These are phyloP conservation scores for Xiphias gladius DNA, from an alignment of 2,113 vertebrate species.

Conservation along the genomic window DNA sequence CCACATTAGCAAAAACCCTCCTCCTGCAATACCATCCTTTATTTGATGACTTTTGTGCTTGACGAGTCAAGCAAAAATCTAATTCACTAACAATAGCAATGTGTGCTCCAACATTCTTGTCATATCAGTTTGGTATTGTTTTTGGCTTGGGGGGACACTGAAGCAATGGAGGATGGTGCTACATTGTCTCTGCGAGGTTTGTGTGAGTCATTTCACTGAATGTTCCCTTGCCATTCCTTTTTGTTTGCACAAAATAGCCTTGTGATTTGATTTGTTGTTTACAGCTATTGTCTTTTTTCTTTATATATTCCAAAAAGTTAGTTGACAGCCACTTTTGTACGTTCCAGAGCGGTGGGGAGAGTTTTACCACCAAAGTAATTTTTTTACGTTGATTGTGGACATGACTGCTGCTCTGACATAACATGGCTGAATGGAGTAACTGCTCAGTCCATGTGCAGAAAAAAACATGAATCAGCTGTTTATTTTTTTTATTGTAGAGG, in stretches of 20 bases:
- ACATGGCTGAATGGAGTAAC: not conserved
- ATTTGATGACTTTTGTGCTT: not conserved
- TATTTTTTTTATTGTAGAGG: not conserved
- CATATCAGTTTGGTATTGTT: constrained; percentile 16
- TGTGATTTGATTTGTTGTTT: not conserved
- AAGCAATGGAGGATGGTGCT: constrained; percentile 10
- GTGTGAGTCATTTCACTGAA: not conserved
- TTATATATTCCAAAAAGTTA: not conserved
- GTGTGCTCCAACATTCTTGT: constrained; percentile 7
- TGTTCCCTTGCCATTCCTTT: not conserved
- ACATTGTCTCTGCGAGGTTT: constrained; percentile 32
- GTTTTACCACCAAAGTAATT: not conserved
- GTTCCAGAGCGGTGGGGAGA: not conserved
- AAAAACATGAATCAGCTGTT: not conserved
- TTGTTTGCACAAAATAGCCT: not conserved
- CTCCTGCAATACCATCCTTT: not conserved
- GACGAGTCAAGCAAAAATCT: not conserved
- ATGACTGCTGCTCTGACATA: not conserved
- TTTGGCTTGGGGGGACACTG: constrained; percentile 18
- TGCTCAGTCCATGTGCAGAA: not conserved
- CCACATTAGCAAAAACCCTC: not conserved
- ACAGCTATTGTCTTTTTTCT: not conserved
- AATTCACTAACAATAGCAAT: not conserved
- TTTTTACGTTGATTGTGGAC: not conserved
- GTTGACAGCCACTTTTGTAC: not conserved